These are phyloP conservation scores for Orchesella flavescens DNA, from an alignment of 2,888 invertebrate genomes.

Conservation along the genomic window DNA sequence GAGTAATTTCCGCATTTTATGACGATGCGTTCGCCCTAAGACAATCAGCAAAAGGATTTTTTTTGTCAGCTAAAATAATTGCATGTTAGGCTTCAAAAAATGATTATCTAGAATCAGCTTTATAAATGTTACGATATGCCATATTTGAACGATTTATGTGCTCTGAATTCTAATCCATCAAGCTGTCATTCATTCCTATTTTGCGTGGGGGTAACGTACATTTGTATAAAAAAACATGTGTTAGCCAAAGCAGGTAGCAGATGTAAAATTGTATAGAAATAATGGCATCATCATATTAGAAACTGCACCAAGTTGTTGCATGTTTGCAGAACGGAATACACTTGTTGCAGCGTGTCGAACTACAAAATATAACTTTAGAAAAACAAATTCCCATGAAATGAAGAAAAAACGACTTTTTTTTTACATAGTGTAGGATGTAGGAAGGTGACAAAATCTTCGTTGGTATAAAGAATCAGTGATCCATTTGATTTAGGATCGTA, in stretches of 20 bases:
- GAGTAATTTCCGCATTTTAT: constrained; percentile 6
- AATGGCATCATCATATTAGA: not conserved
- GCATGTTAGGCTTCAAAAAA: constrained; percentile 2
- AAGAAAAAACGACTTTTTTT: not conserved
- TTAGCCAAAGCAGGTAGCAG: not conserved
- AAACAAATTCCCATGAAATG: not conserved
- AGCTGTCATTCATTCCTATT: constrained; percentile 24
- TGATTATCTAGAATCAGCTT: constrained; percentile 5
- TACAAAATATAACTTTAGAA: not conserved
- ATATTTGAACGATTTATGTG: constrained; percentile 36
- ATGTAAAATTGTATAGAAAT: not conserved
- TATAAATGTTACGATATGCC: constrained; percentile 2
- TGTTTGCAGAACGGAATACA: not conserved
- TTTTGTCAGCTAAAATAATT: constrained; percentile 12
- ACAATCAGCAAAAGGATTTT: not conserved
- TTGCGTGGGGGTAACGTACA: constrained; percentile 15
- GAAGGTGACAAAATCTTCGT: not conserved
- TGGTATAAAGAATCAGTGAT: not conserved
- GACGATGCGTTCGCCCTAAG: not conserved
- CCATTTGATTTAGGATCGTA: not conserved
- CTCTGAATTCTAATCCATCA: constrained; percentile 35
- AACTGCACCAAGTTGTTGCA: not conserved
- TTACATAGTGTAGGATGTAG: not conserved
- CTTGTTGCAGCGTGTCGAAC: not conserved
- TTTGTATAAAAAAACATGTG: not conserved